Evolutionary conservation across 2,113 vertebrate species (phyloP), one percentile per base, ranked within the genome.

Genomic region (Channa maculata): DNA sequence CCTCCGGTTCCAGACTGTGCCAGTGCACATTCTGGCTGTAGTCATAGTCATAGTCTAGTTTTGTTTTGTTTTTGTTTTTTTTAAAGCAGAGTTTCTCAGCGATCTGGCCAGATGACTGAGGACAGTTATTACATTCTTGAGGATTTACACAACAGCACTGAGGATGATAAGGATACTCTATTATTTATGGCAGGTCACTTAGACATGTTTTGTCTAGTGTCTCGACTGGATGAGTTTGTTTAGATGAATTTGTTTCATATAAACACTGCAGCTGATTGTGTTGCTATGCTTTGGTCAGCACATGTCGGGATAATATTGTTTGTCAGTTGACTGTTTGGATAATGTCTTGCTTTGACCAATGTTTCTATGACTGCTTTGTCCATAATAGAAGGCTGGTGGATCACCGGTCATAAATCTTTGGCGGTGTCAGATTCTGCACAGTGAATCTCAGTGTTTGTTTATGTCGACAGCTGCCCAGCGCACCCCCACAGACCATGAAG

Each of bases 301-400:
- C 81, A 75, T 60, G 79, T 74, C 36, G 62, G 58, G 24, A 53
- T 90, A 65, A 90, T 71, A 7, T 58, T 85, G 91, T 89, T 90
- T 90, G 87, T 87, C 85, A 87, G 51, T 39, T 3, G 49, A 73
- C 48, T 88, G 86, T 89, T 92, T 90, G 71, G 77, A 82, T 70
- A 66, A 79, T 64, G 68, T 79, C 61, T 71, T 49, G 74, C 79
- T 65, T 34, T 51, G 65, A 76, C 80, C 71, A 15, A 10, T 3
- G 58, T 88, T 72, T 81, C 75, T 55, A 72, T 74, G 71, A 61
- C 67, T 55, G 57, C 70, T 64, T 54, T 62, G 66, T 80, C 65
- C 55, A 3, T 70, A 78, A 80, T 62, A 55, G 63, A 81, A 68
- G 79, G 71, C 78, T 77, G 80, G 62, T 12, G 3, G 33, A 63